Evolutionary conservation across 2,797 vertebrate species (phyloP), one percentile per base, ranked within the genome.

Genomic region (Fistularia tabacaria): DNA sequence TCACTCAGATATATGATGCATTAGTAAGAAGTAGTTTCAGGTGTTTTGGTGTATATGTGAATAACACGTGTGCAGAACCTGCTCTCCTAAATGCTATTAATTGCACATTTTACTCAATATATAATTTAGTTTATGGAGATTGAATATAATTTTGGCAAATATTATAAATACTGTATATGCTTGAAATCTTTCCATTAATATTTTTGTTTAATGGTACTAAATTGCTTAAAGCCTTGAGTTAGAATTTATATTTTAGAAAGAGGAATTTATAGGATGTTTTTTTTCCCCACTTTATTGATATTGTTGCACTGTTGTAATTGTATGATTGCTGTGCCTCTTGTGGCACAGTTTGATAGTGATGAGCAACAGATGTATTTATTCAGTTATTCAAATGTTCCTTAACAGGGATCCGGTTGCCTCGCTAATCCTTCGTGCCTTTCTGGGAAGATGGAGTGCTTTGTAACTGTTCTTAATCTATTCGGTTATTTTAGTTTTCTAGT

Each of bases 341-440:
- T 52, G 47, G 64, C 73, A 62, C 69, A 40, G 81, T 87, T 83
- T 81, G 83, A 88, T 67, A 68, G 73, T 55, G 55, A 78, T 76
- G 64, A 71, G 65, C 80, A 82, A 84, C 82, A 80, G 81, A 88
- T 80, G 85, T 89, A 88, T 88, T 85, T 89, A 88, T 90, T 89
- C 70, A 74, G 14, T 79, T 84, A 83, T 90, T 85, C 85, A 89
- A 87, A 80, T 79, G 63, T 74, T 83, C 58, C 85, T 46, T 57
- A 49, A 57, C 53, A 69, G 77, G 66, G 71, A 73, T 74, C 65
- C 52, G 58, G 57, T 53, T 64, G 60, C 51, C 59, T 56, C 67
- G 82, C 64, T 59, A 6, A 46, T 71, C 74, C 67, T 64, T 54
- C 71, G 87, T 90, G 89, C 87, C 87, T 90, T 88, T 82, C 70